These are phyloP conservation scores for Myotis vivesi DNA, from an alignment of 2,797 vertebrate genomes.

Conservation along the genomic window DNA sequence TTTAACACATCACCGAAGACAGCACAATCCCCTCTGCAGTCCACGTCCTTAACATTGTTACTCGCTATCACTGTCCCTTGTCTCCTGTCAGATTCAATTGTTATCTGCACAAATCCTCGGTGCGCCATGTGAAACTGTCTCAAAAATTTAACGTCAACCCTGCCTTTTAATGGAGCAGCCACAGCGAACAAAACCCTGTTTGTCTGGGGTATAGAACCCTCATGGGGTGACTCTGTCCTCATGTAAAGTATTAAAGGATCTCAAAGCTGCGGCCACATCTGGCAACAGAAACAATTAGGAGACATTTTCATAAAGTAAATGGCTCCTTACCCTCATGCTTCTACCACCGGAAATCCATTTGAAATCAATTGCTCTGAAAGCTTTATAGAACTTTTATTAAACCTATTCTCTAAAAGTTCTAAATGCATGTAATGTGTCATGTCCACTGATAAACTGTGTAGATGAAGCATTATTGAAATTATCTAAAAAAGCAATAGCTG, in stretches of 20 bases:
- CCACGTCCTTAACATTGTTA: background rate
- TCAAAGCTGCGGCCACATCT: constrained; percentile 54
- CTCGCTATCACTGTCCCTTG: background rate
- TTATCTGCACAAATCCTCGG: background rate
- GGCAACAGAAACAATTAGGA: background rate
- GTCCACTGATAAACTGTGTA: background rate
- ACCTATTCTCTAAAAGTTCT: background rate
- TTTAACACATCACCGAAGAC: background rate
- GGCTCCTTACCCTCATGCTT: background rate
- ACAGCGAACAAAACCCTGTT: constrained; percentile 64
- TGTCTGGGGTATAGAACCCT: constrained; percentile 46
- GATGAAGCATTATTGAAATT: constrained; percentile 29
- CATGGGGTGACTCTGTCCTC: constrained; percentile 62
- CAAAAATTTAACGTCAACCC: background rate
- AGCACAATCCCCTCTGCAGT: background rate
- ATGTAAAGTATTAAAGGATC: constrained; percentile 52
- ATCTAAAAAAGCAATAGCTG: constrained; percentile 59
- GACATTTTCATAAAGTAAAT: constrained; percentile 55
- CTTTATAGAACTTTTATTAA: background rate
- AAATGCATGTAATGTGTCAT: background rate
- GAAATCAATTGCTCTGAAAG: background rate
- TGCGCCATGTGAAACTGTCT: background rate
- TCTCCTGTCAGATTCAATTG: constrained; percentile 16
- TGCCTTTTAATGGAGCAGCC: constrained; percentile 20
- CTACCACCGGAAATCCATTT: constrained; percentile 13